A percentile compares a stretch with the other conserved stretches of the same genome.
Evolutionary conservation across 2,888 invertebrate genomes (phyloP).

Genomic region (Balanococcus diminutus): DNA sequence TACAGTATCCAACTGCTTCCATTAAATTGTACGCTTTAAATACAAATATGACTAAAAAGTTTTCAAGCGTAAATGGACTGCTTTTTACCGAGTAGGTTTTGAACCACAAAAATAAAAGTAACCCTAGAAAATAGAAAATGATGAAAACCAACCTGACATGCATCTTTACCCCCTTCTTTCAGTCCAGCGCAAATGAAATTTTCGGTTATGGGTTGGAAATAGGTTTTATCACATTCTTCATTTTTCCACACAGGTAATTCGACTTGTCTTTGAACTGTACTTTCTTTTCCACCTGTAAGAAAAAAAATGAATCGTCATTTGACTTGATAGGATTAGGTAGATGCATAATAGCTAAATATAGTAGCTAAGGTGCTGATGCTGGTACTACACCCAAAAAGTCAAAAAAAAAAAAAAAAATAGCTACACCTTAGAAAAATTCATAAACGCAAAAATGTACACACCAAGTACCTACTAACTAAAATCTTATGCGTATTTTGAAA

Average conservation of each 20-base stretch:
- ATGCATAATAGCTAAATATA: too few species aligned
- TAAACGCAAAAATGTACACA: too few species aligned
- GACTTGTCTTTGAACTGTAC: conserved; percentile 82
- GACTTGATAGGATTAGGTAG: not conserved
- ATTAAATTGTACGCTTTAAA: too few species aligned
- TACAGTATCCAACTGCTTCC: too few species aligned
- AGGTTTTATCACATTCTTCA: conserved; percentile 86
- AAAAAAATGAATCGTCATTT: not conserved
- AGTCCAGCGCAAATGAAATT: conserved; percentile 90
- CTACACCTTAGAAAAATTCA: too few species aligned
- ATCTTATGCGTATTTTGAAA: too few species aligned
- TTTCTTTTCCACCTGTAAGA: conserved; percentile 77
- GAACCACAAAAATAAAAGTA: not conserved
- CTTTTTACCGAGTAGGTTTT: too few species aligned
- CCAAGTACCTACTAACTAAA: too few species aligned
- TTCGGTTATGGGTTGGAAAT: conserved; percentile 89
- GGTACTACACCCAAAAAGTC: too few species aligned
- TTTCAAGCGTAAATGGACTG: too few species aligned
- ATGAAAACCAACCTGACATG: conserved; percentile 74
- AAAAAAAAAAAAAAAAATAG: not conserved
- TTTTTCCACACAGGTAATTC: conserved; percentile 87
- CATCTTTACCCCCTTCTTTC: conserved; percentile 87
- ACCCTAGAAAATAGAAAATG: not conserved
- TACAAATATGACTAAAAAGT: too few species aligned
- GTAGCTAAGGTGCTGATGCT: too few species aligned